These are phyloP conservation scores for Drosophila parvula DNA, from an alignment of 1,140 invertebrate species.

Conservation along the genomic window DNA sequence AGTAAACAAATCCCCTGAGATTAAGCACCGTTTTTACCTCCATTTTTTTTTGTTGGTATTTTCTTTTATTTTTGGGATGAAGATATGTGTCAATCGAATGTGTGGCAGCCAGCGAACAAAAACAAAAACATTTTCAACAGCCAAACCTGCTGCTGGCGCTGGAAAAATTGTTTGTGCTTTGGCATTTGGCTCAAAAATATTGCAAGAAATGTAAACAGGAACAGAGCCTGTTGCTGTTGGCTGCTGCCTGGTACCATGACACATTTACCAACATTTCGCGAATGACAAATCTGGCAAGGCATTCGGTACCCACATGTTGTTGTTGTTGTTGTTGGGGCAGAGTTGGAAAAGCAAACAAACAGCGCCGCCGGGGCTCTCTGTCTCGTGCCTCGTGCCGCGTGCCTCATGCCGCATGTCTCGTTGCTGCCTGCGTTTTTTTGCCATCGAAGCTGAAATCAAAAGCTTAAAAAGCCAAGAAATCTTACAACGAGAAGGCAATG, in stretches of 20 bases:
- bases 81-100: slow-evolving; percentile 68
- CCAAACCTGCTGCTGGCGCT: slow-evolving; percentile 47
- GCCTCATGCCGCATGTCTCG: slow-evolving; percentile 31
- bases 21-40: background rate
- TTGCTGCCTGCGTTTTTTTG: slow-evolving; percentile 18
- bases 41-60: background rate
- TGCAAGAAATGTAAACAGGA: slow-evolving; percentile 79
- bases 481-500: background rate
- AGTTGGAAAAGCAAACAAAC: slow-evolving; percentile 63
- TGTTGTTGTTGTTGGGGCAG: slow-evolving; percentile 39
- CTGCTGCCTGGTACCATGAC: slow-evolving; percentile 17
- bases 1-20: slow-evolving; percentile 36
- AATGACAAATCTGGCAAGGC: slow-evolving; percentile 72
- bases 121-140: slow-evolving; percentile 21
- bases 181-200: slow-evolving; percentile 53
- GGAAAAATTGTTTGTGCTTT: slow-evolving; percentile 51
- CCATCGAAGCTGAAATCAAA: slow-evolving; percentile 28
- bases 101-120: slow-evolving; percentile 26
- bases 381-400: slow-evolving; percentile 31
- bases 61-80: slow-evolving; percentile 24
- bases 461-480: background rate
- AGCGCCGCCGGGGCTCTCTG: slow-evolving; percentile 43
- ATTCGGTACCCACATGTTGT: slow-evolving; percentile 48
- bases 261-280: slow-evolving; percentile 32
- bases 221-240: slow-evolving; percentile 45